These are phyloP conservation scores for Etheostoma nigrum DNA, from an alignment of 2,797 vertebrate genomes.

Conservation along the genomic window DNA sequence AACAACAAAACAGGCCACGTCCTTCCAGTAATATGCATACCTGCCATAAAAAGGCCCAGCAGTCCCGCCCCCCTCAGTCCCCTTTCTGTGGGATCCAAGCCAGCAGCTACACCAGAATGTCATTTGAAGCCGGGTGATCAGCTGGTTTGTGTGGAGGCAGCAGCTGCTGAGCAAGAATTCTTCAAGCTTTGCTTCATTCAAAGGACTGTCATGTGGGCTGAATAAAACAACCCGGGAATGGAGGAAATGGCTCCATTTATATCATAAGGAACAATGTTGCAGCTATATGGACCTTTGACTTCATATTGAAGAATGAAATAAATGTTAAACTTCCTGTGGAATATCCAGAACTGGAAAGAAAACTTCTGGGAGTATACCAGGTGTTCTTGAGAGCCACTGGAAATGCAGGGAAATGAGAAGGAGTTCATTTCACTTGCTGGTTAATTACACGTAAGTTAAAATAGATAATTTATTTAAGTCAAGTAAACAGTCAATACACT, in stretches of 20 bases:
- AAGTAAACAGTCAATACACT: neutral
- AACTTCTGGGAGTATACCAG: constrained; percentile 27
- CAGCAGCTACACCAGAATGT: constrained; percentile 74
- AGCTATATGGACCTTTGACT: constrained; percentile 30
- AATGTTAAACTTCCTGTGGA: constrained; percentile 31
- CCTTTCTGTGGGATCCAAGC: constrained; percentile 52
- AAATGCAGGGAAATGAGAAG: constrained; percentile 43
- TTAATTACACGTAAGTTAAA: constrained; percentile 66
- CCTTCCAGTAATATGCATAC: constrained; percentile 47
- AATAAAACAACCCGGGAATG: constrained; percentile 16
- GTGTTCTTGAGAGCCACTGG: constrained; percentile 17
- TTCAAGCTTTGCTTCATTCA: constrained; percentile 57
- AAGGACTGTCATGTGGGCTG: constrained; percentile 34
- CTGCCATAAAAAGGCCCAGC: constrained; percentile 42
- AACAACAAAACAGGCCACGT: constrained; percentile 26
- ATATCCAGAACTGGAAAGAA: constrained; percentile 32
- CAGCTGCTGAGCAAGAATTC: constrained; percentile 72
- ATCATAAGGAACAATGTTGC: constrained; percentile 15
- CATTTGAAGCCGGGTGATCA: constrained; percentile 73
- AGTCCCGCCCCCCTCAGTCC: constrained; percentile 59
- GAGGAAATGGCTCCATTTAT: constrained; percentile 13
- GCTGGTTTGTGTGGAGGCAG: constrained; percentile 63
- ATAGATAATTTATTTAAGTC: neutral
- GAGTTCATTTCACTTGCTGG: constrained; percentile 41
- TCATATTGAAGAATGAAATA: constrained; percentile 31